A percentile compares a stretch with the other conserved stretches of the same genome.
phyloP scores from a whole-genome alignment of 2,888 invertebrate genomes.

The Siphlonurus alternatus region DNA sequence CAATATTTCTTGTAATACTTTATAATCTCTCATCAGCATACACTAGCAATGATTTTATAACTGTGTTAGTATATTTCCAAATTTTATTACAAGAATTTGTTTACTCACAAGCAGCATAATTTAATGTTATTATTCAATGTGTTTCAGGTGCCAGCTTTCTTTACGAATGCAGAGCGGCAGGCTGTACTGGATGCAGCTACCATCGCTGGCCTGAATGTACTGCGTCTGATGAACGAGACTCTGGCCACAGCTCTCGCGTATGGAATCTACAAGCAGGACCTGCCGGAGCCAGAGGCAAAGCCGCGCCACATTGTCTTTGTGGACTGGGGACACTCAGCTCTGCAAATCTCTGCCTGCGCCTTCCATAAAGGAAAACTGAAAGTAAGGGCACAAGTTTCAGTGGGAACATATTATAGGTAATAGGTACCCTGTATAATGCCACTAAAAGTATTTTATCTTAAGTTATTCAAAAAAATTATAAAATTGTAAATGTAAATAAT shows the following conservation, averaged over 20 bases:
- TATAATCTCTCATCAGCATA: too few species aligned
- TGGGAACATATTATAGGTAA: background rate
- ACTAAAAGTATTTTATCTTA: background rate
- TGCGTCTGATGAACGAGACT: slow-evolving; percentile 92
- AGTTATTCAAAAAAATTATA: slow-evolving; percentile 4
- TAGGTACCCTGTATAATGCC: background rate
- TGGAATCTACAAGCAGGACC: slow-evolving; percentile 95
- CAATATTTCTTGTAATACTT: too few species aligned
- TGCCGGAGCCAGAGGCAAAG: slow-evolving; percentile 75
- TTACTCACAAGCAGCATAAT: background rate
- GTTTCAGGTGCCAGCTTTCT: slow-evolving; percentile 64
- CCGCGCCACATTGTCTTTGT: slow-evolving; percentile 89
- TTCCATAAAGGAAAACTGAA: slow-evolving; percentile 90
- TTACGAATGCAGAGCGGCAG: slow-evolving; percentile 84
- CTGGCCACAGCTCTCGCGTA: slow-evolving; percentile 93
- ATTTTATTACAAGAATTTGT: background rate
- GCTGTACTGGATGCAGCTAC: slow-evolving; percentile 81
- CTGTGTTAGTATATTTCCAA: background rate
- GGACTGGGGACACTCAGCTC: slow-evolving; percentile 84
- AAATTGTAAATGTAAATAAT: background rate
- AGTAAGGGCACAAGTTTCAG: too few species aligned
- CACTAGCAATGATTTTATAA: too few species aligned
- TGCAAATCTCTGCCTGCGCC: slow-evolving; percentile 79
- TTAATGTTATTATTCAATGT: background rate
- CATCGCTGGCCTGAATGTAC: slow-evolving; percentile 85